Base-by-base conservation (phyloP, 1,140 invertebrate genomes). In the Achatina immaculata region DNA sequence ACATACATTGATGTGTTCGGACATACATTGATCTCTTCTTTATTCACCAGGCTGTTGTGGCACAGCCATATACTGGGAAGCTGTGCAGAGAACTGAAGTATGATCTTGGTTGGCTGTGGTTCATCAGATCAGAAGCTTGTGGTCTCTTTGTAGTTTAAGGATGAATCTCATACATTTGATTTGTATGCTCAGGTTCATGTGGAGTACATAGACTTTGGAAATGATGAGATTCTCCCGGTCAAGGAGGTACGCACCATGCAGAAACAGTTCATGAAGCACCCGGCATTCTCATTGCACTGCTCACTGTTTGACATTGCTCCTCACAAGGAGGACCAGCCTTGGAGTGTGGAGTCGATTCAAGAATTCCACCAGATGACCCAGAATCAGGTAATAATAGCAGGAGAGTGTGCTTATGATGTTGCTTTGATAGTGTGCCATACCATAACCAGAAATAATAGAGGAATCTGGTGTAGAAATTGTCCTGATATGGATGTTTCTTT, bases 171-270 rank as follows among this genome's bases (percentile, higher is more conserved):
- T n/a, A n/a, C n/a, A n/a, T n/a, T 62, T 62, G 19, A 28, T 31
- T 42, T 71, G 3, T 71, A 21, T 14, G 1, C 6, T 6, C 28
- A 80, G 78, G 58, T 72, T 24, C 68, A 40, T 51, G 78, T 80
- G 4, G 40, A 34, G 31, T 80, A 80, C 68, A 71, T 80, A n/a
- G 78, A 80, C 36, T 80, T 71, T 72, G 78, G 78, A 1, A 80
- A 80, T 72, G 78, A 80, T 40, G 78, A 80, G 31, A 1, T 43
- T 9, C 28, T 80, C 31, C 28, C 42, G 11, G 28, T 72, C 4
- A 80, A 80, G 31, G 68, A 72, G 21, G 24, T 80, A 31, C 28
- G 78, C 11, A 36, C 7, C 11, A 80, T 80, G 78, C 11, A 80
- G 43, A 72, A 71, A 16, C 31, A 68, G 4, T 80, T 80, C 43